phyloP scores from a whole-genome alignment of 2,888 invertebrate genomes.

The Drosophila sordidula region DNA sequence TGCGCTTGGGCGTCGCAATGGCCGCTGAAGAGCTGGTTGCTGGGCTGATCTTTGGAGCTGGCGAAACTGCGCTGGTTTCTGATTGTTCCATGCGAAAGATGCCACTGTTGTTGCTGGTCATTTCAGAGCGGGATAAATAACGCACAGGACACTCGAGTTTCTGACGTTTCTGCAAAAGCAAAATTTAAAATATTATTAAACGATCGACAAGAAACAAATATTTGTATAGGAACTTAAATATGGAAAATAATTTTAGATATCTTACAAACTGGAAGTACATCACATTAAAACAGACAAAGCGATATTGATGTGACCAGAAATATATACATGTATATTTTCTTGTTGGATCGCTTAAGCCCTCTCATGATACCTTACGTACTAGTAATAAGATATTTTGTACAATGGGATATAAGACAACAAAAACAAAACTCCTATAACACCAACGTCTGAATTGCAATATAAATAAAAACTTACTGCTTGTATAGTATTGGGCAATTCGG shows the following conservation, averaged over 20 bases:
- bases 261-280: too few relatives aligned
- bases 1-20: conserved; percentile 40
- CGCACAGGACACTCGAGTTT: conserved; percentile 84
- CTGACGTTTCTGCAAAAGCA: conserved; percentile 70
- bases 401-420: too few relatives aligned
- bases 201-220: background rate
- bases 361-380: too few relatives aligned
- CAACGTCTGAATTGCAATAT: too few relatives aligned
- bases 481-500: conserved; percentile 75
- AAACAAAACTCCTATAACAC: too few relatives aligned
- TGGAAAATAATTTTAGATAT: too few relatives aligned
- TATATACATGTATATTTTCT: too few relatives aligned
- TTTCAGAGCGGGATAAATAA: conserved; percentile 83
- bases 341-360: too few relatives aligned
- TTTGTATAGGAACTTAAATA: too few relatives aligned
- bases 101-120: conserved; percentile 79
- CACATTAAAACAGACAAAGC: too few relatives aligned
- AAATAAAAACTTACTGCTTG: conserved; percentile 61
- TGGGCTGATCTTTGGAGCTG: conserved; percentile 22
- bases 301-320: too few relatives aligned
- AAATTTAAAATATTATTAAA: background rate
- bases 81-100: conserved; percentile 79
- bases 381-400: too few relatives aligned
- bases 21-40: background rate
- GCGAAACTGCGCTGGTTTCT: conserved; percentile 39